Base-by-base conservation (phyloP, 2,888 invertebrate species). In the Melanargia galathea region DNA sequence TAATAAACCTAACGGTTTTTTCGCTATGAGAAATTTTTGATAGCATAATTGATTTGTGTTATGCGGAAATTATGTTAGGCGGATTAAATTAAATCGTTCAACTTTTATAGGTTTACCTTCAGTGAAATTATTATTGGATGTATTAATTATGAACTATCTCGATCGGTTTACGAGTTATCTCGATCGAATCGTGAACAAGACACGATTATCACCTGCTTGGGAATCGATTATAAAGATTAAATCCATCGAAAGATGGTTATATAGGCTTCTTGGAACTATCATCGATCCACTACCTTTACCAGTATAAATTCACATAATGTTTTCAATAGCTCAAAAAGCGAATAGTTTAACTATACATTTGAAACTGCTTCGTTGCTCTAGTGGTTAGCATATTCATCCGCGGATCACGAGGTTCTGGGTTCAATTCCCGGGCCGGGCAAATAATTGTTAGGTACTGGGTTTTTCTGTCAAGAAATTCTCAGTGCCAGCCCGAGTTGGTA, bases 131-230 rank as follows among this genome's bases (percentile, higher is more conserved):
- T n/a, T n/a, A n/a, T n/a, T n/a, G n/a, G n/a, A n/a, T n/a, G n/a
- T n/a, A n/a, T n/a, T n/a, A n/a, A n/a, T n/a, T n/a, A n/a, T n/a
- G n/a, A n/a, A n/a, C n/a, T n/a, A 63, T 40, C 30, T 22, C 22
- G 10, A 40, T 49, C 22, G 30, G 30, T 51, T 46, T 46, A 61
- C 54, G 54, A 43, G n/a, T 57, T 38, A 61, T 55, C 58, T 62
- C 35, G 51, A 2, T 22, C 30, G 18, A 35, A 48, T 56, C 55
- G 49, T 20, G 55, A 55, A 45, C 59, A 56, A 46, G 59, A 45
- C 45, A 26, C 46, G 38, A 69, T 74, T 77, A 83, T 82, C 86
- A 84, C 80, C 82, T 83, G 83, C 75, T 70, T 67, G 70, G 51
- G 57, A 62, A 73, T 75, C 72, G 72, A 74, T 70, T 70, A 51